Percentiles rank a stretch among this genome's conserved stretches.
Evolutionary conservation across 2,113 vertebrate genomes (phyloP).

Genomic region (Corydoras maculifer): DNA sequence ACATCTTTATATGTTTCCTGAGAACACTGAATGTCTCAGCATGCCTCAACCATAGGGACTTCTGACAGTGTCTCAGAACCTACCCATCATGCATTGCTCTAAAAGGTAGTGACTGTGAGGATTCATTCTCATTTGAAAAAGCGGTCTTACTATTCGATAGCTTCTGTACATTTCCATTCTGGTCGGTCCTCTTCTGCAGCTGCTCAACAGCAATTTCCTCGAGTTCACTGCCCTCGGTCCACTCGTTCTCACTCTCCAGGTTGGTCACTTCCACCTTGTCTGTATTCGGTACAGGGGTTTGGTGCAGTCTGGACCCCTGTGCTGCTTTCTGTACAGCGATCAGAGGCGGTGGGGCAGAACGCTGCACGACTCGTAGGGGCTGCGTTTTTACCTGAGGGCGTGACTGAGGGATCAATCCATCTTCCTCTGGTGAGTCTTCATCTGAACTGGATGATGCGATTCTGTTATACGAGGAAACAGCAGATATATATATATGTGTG

Average conservation of each 20-base stretch:
- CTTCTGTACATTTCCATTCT: constrained; percentile 57
- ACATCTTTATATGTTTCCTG: too few relatives aligned
- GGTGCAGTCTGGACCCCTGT: constrained; percentile 22
- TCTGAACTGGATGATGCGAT: constrained; percentile 82
- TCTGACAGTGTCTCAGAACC: too few relatives aligned
- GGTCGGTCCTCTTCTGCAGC: constrained; percentile 50
- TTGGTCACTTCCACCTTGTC: constrained; percentile 42
- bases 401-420: constrained; percentile 50
- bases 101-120: neutral
- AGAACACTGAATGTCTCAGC: too few relatives aligned
- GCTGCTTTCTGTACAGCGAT: constrained; percentile 23
- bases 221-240: constrained; percentile 62
- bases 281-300: constrained; percentile 29
- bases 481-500: too few relatives aligned
- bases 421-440: constrained; percentile 66
- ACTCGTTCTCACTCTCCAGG: constrained; percentile 56
- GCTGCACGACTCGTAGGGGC: constrained; percentile 10
- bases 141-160: constrained; percentile 49
- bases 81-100: too few relatives aligned
- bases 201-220: constrained; percentile 56
- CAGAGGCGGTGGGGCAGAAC: constrained; percentile 13
- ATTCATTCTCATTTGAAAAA: neutral
- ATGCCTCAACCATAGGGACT: too few relatives aligned
- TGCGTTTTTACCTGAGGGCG: constrained; percentile 40
- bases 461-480: constrained; percentile 49